phyloP scores from a whole-genome alignment of 2,113 vertebrate species.

The Odontesthes bonariensis region DNA sequence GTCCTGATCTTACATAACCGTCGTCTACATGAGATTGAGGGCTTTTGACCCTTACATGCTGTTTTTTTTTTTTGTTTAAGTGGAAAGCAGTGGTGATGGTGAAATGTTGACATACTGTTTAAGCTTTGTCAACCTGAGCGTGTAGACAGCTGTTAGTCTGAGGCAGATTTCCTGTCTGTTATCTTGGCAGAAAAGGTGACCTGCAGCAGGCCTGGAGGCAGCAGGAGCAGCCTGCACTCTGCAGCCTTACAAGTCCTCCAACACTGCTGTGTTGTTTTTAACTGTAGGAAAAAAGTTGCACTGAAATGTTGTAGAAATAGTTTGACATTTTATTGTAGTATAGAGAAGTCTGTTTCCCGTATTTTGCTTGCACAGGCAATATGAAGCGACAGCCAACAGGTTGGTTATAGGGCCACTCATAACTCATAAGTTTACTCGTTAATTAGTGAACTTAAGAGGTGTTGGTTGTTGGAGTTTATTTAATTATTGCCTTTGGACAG shows the following conservation, averaged over 20 bases:
- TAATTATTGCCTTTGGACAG: not conserved
- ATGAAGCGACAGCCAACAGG: not conserved
- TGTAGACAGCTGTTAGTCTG: not conserved
- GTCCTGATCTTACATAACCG: slow-evolving; percentile 55
- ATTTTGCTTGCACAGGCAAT: slow-evolving; percentile 4
- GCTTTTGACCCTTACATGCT: slow-evolving; percentile 47
- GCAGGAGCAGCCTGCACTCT: slow-evolving; percentile 10
- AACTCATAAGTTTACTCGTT: not conserved
- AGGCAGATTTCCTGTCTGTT: slow-evolving; percentile 21
- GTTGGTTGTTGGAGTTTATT: not conserved
- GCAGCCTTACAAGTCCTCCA: slow-evolving; percentile 1
- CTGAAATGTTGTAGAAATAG: not conserved
- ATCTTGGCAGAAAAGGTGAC: slow-evolving; percentile 60
- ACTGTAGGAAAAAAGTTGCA: not conserved
- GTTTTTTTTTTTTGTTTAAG: slow-evolving; percentile 62
- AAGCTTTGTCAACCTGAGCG: slow-evolving; percentile 44
- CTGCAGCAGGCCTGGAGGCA: slow-evolving; percentile 38
- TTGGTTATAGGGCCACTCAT: not conserved
- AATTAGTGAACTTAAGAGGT: not conserved
- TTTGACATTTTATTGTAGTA: slow-evolving; percentile 6
- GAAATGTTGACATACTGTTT: slow-evolving; percentile 49
- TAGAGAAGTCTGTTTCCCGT: not conserved
- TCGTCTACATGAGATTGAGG: slow-evolving; percentile 44
- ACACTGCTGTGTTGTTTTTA: slow-evolving; percentile 1
- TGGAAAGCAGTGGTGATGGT: slow-evolving; percentile 11